phyloP scores from a whole-genome alignment of 2,888 invertebrate species.

The Chrysolina haemoptera region DNA sequence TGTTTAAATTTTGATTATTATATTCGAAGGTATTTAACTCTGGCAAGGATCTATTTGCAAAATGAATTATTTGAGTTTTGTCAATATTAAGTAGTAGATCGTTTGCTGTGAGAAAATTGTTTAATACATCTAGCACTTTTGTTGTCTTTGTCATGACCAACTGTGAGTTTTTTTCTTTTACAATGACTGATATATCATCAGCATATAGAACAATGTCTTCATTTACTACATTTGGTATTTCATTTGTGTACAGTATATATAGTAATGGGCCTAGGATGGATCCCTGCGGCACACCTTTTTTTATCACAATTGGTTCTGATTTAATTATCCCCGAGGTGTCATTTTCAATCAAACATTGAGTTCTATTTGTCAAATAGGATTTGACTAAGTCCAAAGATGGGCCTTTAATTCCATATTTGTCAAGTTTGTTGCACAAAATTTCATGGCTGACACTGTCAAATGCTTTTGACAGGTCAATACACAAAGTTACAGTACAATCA shows the following conservation, averaged over 20 bases:
- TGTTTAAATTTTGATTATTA: neutral
- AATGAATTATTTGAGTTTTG: too few relatives aligned
- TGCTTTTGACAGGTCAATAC: conserved; percentile 2
- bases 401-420: neutral
- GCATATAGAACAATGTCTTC: too few relatives aligned
- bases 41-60: too few relatives aligned
- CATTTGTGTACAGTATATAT: too few relatives aligned
- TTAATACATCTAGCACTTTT: too few relatives aligned
- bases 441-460: neutral
- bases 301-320: neutral
- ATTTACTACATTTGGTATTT: too few relatives aligned
- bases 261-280: too few relatives aligned
- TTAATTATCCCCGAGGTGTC: neutral
- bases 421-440: neutral
- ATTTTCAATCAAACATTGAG: neutral
- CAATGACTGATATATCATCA: neutral
- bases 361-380: neutral
- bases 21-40: neutral
- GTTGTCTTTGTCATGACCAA: too few relatives aligned
- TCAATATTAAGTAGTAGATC: too few relatives aligned
- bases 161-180: neutral
- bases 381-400: neutral
- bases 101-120: too few relatives aligned
- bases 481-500: conserved; percentile 13
- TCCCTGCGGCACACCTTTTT: neutral